These are phyloP conservation scores for Brachionus rotundiformis DNA, from an alignment of 1,140 invertebrate genomes.

Conservation along the genomic window DNA sequence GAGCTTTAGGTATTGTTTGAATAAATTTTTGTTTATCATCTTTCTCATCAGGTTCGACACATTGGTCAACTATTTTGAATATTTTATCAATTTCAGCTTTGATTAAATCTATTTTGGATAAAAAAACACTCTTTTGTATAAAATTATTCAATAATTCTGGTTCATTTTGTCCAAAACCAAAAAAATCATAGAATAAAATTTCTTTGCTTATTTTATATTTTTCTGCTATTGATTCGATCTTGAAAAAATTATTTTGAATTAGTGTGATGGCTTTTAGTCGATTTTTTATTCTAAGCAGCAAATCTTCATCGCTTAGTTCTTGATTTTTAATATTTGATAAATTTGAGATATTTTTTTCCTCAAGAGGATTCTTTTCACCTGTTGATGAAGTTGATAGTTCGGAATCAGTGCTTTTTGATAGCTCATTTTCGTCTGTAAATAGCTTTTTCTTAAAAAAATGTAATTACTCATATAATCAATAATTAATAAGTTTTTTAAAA, in stretches of 20 bases:
- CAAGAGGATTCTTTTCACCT: background rate
- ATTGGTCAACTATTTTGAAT: background rate
- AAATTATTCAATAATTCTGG: background rate
- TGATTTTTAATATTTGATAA: constrained; percentile 16
- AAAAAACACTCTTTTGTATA: background rate
- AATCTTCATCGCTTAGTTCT: background rate
- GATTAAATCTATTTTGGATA: background rate
- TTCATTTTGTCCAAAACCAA: constrained; percentile 36
- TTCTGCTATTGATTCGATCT: background rate
- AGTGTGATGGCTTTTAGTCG: background rate
- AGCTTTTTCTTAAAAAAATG: background rate
- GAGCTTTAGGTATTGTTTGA: background rate
- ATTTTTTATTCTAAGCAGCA: background rate
- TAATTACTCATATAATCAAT: no score
- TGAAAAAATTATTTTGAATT: background rate
- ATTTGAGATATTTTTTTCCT: background rate
- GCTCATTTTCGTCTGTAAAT: background rate
- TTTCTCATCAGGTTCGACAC: background rate
- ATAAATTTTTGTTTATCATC: background rate
- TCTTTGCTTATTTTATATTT: constrained; percentile 6
- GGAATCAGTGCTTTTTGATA: background rate
- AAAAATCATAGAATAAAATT: constrained; percentile 9
- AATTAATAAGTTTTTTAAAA: no score
- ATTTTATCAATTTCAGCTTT: constrained; percentile 7
- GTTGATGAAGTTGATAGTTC: background rate